Base-by-base conservation (phyloP, 37 sponge, comb jelly and placozoan species). In the Tethya wilhelma region DNA sequence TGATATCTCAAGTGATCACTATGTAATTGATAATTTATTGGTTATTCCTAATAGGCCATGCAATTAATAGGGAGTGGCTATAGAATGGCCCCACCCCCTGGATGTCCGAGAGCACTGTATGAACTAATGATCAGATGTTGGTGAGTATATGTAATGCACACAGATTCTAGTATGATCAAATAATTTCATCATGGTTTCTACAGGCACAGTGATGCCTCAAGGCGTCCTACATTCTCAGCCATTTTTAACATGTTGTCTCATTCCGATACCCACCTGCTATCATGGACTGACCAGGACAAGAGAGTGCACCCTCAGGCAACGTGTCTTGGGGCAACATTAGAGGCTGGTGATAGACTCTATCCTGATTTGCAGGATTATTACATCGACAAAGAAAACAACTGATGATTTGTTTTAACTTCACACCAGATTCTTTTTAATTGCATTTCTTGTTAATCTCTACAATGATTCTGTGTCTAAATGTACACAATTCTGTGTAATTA, bases 281-380 rank as follows among this genome's bases (percentile, higher is more conserved):
- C 17, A 17, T 75, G 75, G 75, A 59, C n/a, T 20, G 26, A 26
- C 7, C 28, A 39, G 68, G 79, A 79, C 22, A 6, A 8, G 29
- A 17, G 36, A 1, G 57, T 23, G 39, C 67, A 38, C 31, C 79
- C 56, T 30, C 32, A 55, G 57, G 68, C n/a, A 9, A 25, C 59
- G 4, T 59, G 34, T 26, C 73, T 89, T 9, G 89, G 89, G 14
- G 83, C 69, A 23, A 79, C 83, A 22, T 3, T 73, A 2, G 89
- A 78, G 46, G 78, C 72, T 31, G 67, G 79, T 22, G 38, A 76
- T 2, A 38, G 53, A 36, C 72, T 89, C 2, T 89, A 78, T 64
- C 49, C 56, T 59, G 89, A 89, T 4, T 59, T 89, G 0, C 89
- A 89, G 62, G 74, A 78, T 56, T 79, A 79, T 44, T 79, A 79